Percentiles rank a stretch among this genome's conserved stretches.
Evolutionary conservation across 2,888 invertebrate species (phyloP).

Genomic region (Punctoribates punctum): DNA sequence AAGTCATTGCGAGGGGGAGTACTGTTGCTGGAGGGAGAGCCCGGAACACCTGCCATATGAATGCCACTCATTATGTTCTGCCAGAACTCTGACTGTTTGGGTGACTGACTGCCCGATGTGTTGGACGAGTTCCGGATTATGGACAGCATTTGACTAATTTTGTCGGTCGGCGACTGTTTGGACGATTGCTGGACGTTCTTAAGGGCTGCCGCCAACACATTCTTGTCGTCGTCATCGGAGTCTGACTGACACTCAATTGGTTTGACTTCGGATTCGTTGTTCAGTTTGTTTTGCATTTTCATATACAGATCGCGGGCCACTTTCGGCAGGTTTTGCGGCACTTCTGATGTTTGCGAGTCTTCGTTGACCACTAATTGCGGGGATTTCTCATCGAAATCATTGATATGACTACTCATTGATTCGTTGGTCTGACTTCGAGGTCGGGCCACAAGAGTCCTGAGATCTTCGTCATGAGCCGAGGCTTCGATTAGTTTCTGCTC

Average conservation of each 20-base stretch:
- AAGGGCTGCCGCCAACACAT: constrained; percentile 47
- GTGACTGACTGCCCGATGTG: constrained; percentile 40
- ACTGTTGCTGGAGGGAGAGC: background rate
- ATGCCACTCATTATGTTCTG: constrained; percentile 44
- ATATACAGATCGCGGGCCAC: constrained; percentile 21
- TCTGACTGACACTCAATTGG: constrained; percentile 53
- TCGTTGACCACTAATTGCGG: too few relatives aligned
- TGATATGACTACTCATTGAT: background rate
- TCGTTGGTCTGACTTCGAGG: background rate
- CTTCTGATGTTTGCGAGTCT: background rate
- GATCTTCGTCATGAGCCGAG: constrained; percentile 44
- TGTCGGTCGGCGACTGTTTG: constrained; percentile 32
- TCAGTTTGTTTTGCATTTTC: constrained; percentile 5
- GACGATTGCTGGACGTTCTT: constrained; percentile 46
- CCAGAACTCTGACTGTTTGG: constrained; percentile 44
- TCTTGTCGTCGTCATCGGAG: constrained; percentile 54
- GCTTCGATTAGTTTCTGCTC: constrained; percentile 40
- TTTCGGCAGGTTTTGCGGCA: constrained; percentile 11
- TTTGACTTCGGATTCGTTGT: background rate
- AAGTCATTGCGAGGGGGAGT: constrained; percentile 20
- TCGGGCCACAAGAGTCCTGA: constrained; percentile 18
- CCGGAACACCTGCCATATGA: background rate
- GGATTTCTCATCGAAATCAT: background rate
- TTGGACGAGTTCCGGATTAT: constrained; percentile 45
- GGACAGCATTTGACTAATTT: background rate